Conservation (phyloP, 1,140 invertebrate genomes). For the Maniola jurtina region DNA sequence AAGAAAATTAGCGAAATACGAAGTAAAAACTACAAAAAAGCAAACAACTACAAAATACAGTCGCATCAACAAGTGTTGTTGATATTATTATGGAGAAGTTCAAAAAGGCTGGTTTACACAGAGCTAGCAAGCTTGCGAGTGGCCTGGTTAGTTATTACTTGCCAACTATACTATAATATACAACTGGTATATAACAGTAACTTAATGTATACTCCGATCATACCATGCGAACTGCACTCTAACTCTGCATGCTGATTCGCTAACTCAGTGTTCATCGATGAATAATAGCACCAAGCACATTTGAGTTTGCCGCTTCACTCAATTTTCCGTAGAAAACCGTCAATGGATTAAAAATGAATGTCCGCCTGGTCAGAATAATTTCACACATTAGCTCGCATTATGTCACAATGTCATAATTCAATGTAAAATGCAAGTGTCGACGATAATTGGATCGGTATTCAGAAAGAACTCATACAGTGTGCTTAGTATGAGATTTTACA, state of each 20-base stretch:
- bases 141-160: background rate
- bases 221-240: too few species aligned
- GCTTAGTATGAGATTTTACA: too few species aligned
- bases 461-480: constrained; percentile 40
- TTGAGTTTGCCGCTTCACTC: too few species aligned
- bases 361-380: too few species aligned
- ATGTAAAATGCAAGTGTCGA: constrained; percentile 25
- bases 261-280: too few species aligned
- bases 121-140: background rate
- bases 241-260: too few species aligned
- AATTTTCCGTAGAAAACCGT: too few species aligned
- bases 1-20: constrained; percentile 7
- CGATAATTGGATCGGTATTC: constrained; percentile 62
- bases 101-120: background rate
- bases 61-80: constrained; percentile 44
- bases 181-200: too few species aligned
- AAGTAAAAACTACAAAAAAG: background rate
- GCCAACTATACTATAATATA: too few species aligned
- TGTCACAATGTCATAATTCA: background rate
- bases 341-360: too few species aligned
- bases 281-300: too few species aligned
- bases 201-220: too few species aligned
- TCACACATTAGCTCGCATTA: background rate
- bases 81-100: constrained; percentile 25
- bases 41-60: constrained; percentile 23